Base-by-base conservation (phyloP, 2,797 vertebrate genomes). In the Phoebastria nigripes region DNA sequence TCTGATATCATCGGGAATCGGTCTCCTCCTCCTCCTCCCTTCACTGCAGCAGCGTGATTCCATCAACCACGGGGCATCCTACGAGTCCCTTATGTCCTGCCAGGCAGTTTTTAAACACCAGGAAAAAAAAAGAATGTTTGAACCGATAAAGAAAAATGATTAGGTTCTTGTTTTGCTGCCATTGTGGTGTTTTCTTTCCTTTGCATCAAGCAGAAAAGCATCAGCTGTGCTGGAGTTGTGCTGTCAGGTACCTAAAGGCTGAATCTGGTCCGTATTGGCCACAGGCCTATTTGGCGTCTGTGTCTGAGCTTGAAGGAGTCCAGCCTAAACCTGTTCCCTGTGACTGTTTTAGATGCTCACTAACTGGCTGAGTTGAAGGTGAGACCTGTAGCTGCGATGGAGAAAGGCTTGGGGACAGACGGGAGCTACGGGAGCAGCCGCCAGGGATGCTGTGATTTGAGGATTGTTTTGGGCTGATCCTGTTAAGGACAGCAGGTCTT, bases 21-120 rank as follows among this genome's bases (percentile, higher is more conserved):
- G n/a, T 61, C 41, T 67, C 49, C 39, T 71, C 15, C 37, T 55
- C 24, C 20, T 28, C 44, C 11, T 3, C 44, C 17, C 44, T 90
- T 73, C 11, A 8, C 25, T 88, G n/a, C n/a, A 63, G 63, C 49
- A 81, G 35, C 3, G 0, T 46, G 54, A 87, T 85, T 66, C 55
- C 52, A 67, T 89, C 67, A 52, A 15, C 19, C 13, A 21, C 1
- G 6, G 46, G 51, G 58, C 28, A 72, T 83, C 54, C 0, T 61
- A 0, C 1, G 5, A 79, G 69, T 76, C 82, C 61, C 73, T n/a
- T 65, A 67, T 0, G 0, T 91, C 73, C 85, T 90, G 67, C 42
- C 37, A 83, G 91, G 69, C 52, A 49, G 16, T 52, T 77, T 85
- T 66, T 82, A 86, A 77, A 63, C n/a, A 19, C 28, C 33, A 33